Conservation (phyloP, 1,140 invertebrate species). For the Aphaenogaster rudis region DNA sequence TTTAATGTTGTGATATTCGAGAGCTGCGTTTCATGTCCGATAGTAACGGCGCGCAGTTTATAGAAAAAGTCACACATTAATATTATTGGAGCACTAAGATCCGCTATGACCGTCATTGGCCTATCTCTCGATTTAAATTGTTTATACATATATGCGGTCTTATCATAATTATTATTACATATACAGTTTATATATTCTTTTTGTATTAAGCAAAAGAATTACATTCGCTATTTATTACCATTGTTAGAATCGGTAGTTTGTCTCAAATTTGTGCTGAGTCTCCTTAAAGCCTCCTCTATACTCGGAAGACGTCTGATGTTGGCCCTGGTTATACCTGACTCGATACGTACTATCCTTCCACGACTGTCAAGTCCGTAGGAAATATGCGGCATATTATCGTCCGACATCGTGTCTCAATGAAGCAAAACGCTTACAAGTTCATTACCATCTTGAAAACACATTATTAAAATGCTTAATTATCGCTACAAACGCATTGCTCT, state of each 20-base stretch:
- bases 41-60: no score
- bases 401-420: conserved; percentile 76
- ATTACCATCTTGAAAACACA: conserved; percentile 52
- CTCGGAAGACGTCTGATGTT: conserved; percentile 73
- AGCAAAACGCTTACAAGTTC: conserved; percentile 39
- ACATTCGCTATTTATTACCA: conserved; percentile 68
- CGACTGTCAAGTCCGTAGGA: conserved; percentile 72
- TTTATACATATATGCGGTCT: no score
- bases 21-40: no score
- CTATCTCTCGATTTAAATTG: no score
- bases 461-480: neutral
- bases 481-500: neutral
- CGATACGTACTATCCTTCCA: conserved; percentile 76
- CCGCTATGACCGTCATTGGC: no score
- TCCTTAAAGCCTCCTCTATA: conserved; percentile 80
- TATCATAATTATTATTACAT: no score
- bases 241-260: conserved; percentile 69
- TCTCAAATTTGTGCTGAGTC: conserved; percentile 77
- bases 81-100: no score
- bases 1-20: no score
- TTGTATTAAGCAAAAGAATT: neutral
- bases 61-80: no score
- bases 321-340: conserved; percentile 69
- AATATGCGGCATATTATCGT: conserved; percentile 71
- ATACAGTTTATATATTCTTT: neutral